These are phyloP conservation scores for Mechanitis messenoides DNA, from an alignment of 2,888 invertebrate species.

Conservation along the genomic window DNA sequence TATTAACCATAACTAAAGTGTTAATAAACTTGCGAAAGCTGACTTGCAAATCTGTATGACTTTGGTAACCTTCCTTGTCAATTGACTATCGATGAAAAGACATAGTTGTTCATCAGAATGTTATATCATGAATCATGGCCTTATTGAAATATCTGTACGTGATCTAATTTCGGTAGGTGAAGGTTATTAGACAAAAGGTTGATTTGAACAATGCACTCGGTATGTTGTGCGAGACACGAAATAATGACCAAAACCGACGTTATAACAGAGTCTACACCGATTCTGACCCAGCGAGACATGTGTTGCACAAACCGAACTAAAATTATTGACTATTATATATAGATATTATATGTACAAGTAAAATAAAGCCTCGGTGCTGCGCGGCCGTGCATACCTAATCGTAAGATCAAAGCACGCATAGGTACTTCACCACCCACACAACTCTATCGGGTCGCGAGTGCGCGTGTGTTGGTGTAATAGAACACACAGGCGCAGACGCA, in stretches of 20 bases:
- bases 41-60: slow-evolving; percentile 20
- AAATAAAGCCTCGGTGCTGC: slow-evolving; percentile 65
- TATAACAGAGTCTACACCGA: slow-evolving; percentile 30
- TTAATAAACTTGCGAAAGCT: slow-evolving; percentile 9
- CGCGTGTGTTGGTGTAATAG: slow-evolving; percentile 43
- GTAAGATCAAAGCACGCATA: slow-evolving; percentile 76
- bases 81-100: slow-evolving; percentile 18
- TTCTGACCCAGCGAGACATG: slow-evolving; percentile 44
- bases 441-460: slow-evolving; percentile 39
- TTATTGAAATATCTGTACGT: slow-evolving; percentile 33
- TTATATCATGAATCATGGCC: slow-evolving; percentile 32
- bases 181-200: slow-evolving; percentile 29
- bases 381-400: slow-evolving; percentile 75
- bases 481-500: slow-evolving; percentile 55
- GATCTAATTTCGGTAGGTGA: slow-evolving; percentile 36
- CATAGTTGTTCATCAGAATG: slow-evolving; percentile 27
- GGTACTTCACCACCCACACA: slow-evolving; percentile 72
- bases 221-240: slow-evolving; percentile 15
- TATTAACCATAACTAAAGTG: no score
- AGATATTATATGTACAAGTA: slow-evolving; percentile 64
- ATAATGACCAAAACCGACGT: slow-evolving; percentile 17
- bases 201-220: slow-evolving; percentile 21
- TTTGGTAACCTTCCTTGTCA: slow-evolving; percentile 27
- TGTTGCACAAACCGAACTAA: slow-evolving; percentile 71
- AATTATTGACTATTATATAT: slow-evolving; percentile 58